phyloP scores from a whole-genome alignment of 2,113 vertebrate species.

The Telmatochromis bifrenatus region DNA sequence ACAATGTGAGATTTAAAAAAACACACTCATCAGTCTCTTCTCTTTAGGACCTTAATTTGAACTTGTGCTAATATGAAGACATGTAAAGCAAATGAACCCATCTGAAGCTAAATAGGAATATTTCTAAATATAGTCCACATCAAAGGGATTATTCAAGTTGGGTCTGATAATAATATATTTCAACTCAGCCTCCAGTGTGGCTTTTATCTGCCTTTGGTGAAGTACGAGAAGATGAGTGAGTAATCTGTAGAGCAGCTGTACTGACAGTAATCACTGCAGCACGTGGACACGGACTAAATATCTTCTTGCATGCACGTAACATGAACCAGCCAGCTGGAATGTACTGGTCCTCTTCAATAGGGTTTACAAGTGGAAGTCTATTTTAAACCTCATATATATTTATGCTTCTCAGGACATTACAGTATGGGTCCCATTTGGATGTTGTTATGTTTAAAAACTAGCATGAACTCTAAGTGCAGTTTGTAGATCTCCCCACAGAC shows the following conservation, averaged over 20 bases:
- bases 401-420: background rate
- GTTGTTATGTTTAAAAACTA: background rate
- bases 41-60: background rate
- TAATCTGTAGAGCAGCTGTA: constrained; percentile 18
- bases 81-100: background rate
- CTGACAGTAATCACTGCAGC: constrained; percentile 27
- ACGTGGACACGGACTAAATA: constrained; percentile 9
- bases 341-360: background rate
- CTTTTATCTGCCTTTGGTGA: background rate
- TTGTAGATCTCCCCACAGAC: background rate
- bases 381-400: constrained; percentile 43
- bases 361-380: constrained; percentile 11
- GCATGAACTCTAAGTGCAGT: background rate
- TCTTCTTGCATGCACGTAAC: constrained; percentile 20
- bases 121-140: background rate
- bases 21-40: background rate
- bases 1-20: background rate
- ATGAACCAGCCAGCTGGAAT: constrained; percentile 13
- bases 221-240: background rate
- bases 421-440: background rate
- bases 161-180: background rate
- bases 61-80: background rate
- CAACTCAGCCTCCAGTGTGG: background rate
- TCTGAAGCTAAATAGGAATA: background rate
- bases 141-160: background rate